Evolutionary conservation across 2,113 vertebrate genomes (phyloP).

Genomic region (Bettongia penicillata): DNA sequence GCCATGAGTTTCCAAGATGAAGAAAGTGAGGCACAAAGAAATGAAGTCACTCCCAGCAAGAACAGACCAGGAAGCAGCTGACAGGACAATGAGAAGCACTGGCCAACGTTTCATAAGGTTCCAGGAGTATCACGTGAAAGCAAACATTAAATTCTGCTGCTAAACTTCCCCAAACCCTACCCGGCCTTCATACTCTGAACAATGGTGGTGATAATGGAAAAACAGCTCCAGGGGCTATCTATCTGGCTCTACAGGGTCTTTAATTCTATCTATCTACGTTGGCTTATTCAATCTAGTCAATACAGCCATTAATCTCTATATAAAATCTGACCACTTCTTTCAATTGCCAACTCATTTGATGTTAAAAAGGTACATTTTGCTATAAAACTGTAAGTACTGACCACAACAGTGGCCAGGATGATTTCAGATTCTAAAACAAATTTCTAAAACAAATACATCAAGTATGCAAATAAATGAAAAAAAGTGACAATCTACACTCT

Average conservation of each 20-base stretch:
- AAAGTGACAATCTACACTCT: neutral
- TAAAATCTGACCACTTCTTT: slow-evolving; percentile 1
- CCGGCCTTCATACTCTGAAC: slow-evolving; percentile 28
- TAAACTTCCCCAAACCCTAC: neutral
- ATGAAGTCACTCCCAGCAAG: neutral
- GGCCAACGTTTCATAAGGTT: slow-evolving; percentile 5
- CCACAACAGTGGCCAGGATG: slow-evolving; percentile 12
- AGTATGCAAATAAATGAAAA: slow-evolving; percentile 46
- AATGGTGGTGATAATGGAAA: neutral
- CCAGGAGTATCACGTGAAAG: slow-evolving; percentile 25
- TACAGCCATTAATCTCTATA: neutral
- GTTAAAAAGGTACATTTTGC: neutral
- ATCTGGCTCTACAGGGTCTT: neutral
- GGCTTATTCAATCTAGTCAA: neutral
- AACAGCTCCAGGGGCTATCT: neutral
- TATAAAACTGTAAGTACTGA: slow-evolving; percentile 1
- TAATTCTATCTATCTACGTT: neutral
- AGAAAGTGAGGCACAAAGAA: neutral
- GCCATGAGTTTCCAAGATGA: neutral
- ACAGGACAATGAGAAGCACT: neutral
- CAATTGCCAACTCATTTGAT: slow-evolving; percentile 20
- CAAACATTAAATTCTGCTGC: slow-evolving; percentile 26
- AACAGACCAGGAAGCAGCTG: neutral
- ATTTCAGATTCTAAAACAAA: slow-evolving; percentile 46
- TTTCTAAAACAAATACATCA: slow-evolving; percentile 31